Evolutionary conservation across 2,113 vertebrate genomes (phyloP), one percentile per base, ranked within the genome.

Genomic region (Chinchilla lanigera): DNA sequence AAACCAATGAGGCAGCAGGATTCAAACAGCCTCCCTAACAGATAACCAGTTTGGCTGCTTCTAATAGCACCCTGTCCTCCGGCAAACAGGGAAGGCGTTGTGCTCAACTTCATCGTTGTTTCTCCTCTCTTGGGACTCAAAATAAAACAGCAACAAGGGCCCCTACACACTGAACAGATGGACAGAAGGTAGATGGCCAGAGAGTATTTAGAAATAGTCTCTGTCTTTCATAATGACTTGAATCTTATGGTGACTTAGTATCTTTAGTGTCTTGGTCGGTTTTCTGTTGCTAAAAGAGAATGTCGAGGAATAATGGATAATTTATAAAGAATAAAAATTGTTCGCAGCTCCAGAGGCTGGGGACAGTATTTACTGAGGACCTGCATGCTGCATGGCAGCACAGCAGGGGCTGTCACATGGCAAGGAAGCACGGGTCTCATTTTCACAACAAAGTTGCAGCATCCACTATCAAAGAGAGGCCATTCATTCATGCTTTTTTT

Each of bases 51-150:
- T 82, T 65, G 71, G 17, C 67, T 81, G 84, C 24, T 86, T 85
- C 75, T 65, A 63, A 35, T 60, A 60, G 33, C 92, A 89, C 35
- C 54, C 30, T 35, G 35, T 13, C 12, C 44, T 89, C 89, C 50
- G 22, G 54, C 71, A 88, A 80, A 95, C 47, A 92, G 20, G 33
- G 52, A 82, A 24, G n/a, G 75, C 86, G 95, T 97, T 92, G 86
- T 95, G 30, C 81, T 80, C 52, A 86, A 19, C 22, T 73, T 86
- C 83, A 54, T 82, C 75, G 86, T 83, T 71, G 17, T 83, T 91
- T 90, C 73, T 3, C 12, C 11, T 26, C 14, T 47, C 86, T 47
- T 69, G 61, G 67, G 47, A 82, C 58, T 86, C 89, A 90, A 92
- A 86, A 78, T 24, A 86, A 94, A 92, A 73, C 52, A 88, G 58